These are phyloP conservation scores for Nephrotoma flavescens DNA, from an alignment of 2,888 invertebrate species.

Conservation along the genomic window DNA sequence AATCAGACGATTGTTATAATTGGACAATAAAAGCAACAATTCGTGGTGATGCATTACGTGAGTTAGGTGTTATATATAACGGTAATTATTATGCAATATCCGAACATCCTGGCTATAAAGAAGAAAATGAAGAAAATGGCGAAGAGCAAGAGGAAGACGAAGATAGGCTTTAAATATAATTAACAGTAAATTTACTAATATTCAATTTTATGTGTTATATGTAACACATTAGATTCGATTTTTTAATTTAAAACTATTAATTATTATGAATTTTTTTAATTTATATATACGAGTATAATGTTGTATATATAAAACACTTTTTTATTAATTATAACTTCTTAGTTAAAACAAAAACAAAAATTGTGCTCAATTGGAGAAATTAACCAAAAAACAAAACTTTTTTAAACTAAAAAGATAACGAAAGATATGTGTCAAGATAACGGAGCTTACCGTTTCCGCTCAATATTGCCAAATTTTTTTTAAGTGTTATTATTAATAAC, in stretches of 20 bases:
- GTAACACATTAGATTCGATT: not conserved
- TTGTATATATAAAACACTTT: no score
- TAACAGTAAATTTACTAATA: not conserved
- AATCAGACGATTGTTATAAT: conserved; percentile 87
- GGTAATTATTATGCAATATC: conserved; percentile 91
- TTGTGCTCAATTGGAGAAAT: not conserved
- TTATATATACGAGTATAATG: not conserved
- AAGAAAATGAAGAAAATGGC: conserved; percentile 72
- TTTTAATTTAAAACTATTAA: not conserved
- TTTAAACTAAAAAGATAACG: not conserved
- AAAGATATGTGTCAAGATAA: not conserved
- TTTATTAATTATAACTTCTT: not conserved
- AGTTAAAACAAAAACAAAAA: not conserved
- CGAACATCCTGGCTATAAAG: conserved; percentile 87
- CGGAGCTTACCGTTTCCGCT: not conserved
- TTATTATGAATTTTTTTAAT: not conserved
- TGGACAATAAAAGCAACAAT: conserved; percentile 96
- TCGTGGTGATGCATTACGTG: conserved; percentile 76
- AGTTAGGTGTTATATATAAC: conserved; percentile 87
- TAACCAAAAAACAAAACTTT: not conserved
- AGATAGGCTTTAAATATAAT: conserved; percentile 40
- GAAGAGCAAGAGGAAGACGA: conserved; percentile 76
- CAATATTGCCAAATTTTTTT: not conserved
- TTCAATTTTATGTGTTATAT: not conserved
- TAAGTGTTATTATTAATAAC: not conserved